Base-by-base conservation (phyloP, 2,888 invertebrate species). In the Ethmia dodecea region DNA sequence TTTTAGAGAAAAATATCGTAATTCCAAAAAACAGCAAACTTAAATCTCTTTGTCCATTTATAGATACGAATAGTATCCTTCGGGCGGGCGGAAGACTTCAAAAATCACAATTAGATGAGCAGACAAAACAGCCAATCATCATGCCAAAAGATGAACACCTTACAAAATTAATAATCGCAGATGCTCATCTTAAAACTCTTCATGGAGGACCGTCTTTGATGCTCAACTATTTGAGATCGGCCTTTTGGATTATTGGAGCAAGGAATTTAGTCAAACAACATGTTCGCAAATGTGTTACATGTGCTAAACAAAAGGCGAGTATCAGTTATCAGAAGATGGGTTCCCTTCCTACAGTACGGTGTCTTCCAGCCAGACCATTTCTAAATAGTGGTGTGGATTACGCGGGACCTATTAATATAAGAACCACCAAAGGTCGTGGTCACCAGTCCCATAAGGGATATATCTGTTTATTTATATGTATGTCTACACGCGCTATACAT, bases 331-430 rank as follows among this genome's bases (percentile, higher is more conserved):
- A 43, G 30, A 11, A 32, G 2, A 43, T 43, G 41, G 35, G 44
- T 11, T 31, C 33, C 8, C 10, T 42, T 9, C 44, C 44, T 1
- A 15, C 28, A 10, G 14, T 13, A 3, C 30, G 41, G 32, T 37
- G 37, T 1, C 41, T 24, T 22, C 31, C 13, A 10, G 11, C 30
- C 6, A n/a, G 35, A 29, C 25, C 42, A 4, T 42, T 42, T 14
- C n/a, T 28, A 10, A 29, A 34, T 13, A 38, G 32, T 16, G 42
- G 42, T 12, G 42, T 38, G 5, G 42, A 38, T 26, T 38, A 31
- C 25, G 42, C 42, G 11, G 42, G 42, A n/a, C 38, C 42, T 2
- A 14, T 28, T 6, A 2, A 4, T 6, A 6, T 28, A 6, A 13
- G 28, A 13, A 28, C 28, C 6, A 6, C 28, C 2, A 28, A 28